Evolutionary conservation across 2,888 invertebrate species (phyloP), one percentile per base, ranked within the genome.

Genomic region (Cheilosia grossa): DNA sequence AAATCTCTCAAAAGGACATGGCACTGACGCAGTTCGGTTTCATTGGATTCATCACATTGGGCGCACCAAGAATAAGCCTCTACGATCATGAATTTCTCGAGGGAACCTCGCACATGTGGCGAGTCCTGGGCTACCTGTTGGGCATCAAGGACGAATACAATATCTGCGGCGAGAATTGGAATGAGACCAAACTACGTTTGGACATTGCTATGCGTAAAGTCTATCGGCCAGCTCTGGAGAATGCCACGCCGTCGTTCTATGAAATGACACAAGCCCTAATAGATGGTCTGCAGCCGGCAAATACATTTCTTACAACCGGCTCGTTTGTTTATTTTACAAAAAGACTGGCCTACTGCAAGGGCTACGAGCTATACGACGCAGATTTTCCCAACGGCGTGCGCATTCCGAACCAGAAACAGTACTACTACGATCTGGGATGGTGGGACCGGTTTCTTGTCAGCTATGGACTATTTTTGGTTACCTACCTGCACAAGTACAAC

Each of bases 21-120:
- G 96, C 96, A 0, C 90, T 98, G 10, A 97, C 98, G 0, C 97
- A 97, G 91, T 97, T 96, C 89, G 97, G 97, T 3, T 98, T 98
- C 90, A 94, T 98, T 89, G 98, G 97, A 0, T 95, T 95, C 87
- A 93, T 94, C 0, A 90, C 96, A 0, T 89, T 96, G 5, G 94
- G 94, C 64, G 93, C 94, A 0, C 93, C 94, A 73, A 91, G 93
- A 69, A 93, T 97, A 58, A 96, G 96, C 0, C 92, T 97, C 15
- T 90, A 93, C 9, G 93, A 94, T 82, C 91, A 93, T 3, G 93
- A 94, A 64, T 94, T 97, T 83, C 93, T 96, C 89, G 95, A 96
- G 64, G 95, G 95, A 1, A 95, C 96, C 82, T 92, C 96, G 6
- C 97, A 98, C 90, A 94, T 97, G 89, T 98, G 98, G 98, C 94